Base-by-base conservation (phyloP, 2,797 vertebrate genomes). In the Philypnodon macrostomus region DNA sequence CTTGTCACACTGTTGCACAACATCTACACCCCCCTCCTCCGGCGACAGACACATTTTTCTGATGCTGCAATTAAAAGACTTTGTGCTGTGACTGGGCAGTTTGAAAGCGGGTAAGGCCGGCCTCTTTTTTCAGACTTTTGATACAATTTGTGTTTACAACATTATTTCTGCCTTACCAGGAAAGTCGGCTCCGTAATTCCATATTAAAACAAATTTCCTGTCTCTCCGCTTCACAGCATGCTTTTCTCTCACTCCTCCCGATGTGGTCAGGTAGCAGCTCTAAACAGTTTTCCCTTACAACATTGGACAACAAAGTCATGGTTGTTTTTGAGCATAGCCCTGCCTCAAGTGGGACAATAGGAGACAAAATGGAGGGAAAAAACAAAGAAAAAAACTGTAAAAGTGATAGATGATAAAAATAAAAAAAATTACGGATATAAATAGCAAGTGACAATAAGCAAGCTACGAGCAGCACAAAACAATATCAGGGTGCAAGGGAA, bases 361-460 rank as follows among this genome's bases (percentile, higher is more conserved):
- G 16, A 21, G 30, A 13, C 4, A 46, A 30, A 46, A 7, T 13
- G 12, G 18, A 12, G n/a, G n/a, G n/a, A 34, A 9, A 35, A 4
- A 49, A 7, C 7, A 12, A 37, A 15, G 10, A 12, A 2, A 10
- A 29, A 6, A 4, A 21, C 5, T 13, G 14, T 18, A 36, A 44
- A 45, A 34, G 35, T 35, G 16, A 32, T 19, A 38, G 5, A 21
- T 19, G 17, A 38, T 18, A 18, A 7, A 17, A 30, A 18, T 38
- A 16, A 19, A 6, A 42, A 5, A 26, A 12, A 12, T 4, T 8
- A 13, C 2, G n/a, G n/a, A n/a, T n/a, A n/a, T n/a, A n/a, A n/a
- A n/a, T n/a, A n/a, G n/a, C n/a, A n/a, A 45, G 24, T 11, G 27
- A 57, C 27, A 40, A 48, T 46, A 53, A 40, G 58, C 69, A 47